phyloP scores from a whole-genome alignment of 1,140 invertebrate genomes.

The Lepidotrigona ventralis region DNA sequence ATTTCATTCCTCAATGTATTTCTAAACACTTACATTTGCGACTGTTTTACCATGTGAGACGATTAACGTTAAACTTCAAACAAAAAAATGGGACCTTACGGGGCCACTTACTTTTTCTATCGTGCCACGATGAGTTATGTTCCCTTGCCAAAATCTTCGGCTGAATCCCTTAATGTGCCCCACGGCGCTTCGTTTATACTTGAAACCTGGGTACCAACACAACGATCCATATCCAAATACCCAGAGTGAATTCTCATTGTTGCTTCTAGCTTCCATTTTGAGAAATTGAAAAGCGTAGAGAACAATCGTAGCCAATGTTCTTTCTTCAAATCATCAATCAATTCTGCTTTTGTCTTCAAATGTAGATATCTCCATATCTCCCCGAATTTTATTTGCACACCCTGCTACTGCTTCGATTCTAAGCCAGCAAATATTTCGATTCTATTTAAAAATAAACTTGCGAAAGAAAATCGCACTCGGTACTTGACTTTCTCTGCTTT shows the following conservation, averaged over 20 bases:
- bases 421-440: neutral
- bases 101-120: conserved; percentile 84
- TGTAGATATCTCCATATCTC: neutral
- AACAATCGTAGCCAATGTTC: neutral
- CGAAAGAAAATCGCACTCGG: neutral
- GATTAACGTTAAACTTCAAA: too few species aligned
- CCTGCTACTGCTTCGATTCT: too few species aligned
- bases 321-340: neutral
- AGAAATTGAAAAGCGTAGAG: neutral
- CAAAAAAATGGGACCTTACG: rapidly evolving
- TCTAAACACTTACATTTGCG: neutral
- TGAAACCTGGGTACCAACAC: conserved; percentile 93
- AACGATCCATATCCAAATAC: conserved; percentile 93
- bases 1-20: neutral
- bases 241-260: conserved; percentile 80
- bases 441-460: neutral
- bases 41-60: neutral
- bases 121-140: conserved; percentile 89
- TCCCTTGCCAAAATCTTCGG: conserved; percentile 93
- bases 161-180: conserved; percentile 89
- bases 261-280: conserved; percentile 22
- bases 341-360: neutral
- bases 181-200: conserved; percentile 85
- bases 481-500: neutral
- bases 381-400: neutral